Conservation (phyloP, 2,888 invertebrate genomes). For the Schizaphis graminum region DNA sequence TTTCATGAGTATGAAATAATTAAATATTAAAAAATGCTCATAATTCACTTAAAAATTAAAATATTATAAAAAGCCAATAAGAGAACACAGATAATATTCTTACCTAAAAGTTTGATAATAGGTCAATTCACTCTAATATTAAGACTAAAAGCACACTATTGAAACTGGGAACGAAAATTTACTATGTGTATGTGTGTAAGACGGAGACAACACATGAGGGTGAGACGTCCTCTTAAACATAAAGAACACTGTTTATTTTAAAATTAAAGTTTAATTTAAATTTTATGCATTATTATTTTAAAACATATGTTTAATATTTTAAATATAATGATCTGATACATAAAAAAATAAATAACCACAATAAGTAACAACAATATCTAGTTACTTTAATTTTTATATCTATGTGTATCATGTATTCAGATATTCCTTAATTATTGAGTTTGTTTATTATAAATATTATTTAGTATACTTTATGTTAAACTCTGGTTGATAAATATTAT, state of each 20-base stretch:
- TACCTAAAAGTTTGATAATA: too few species aligned
- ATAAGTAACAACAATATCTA: background rate
- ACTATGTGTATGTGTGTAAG: too few species aligned
- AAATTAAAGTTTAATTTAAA: background rate
- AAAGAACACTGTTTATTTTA: background rate
- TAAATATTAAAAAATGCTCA: too few species aligned
- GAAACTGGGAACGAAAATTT: too few species aligned
- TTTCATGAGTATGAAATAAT: too few species aligned
- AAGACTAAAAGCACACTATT: too few species aligned
- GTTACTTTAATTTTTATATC: background rate
- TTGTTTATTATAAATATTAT: background rate
- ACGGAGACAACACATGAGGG: too few species aligned
- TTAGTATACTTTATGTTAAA: background rate
- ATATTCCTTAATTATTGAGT: background rate
- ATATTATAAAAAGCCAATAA: too few species aligned
- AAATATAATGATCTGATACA: background rate
- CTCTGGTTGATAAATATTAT: slow-evolving; percentile 35
- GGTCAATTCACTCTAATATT: too few species aligned
- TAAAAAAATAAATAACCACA: background rate
- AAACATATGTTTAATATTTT: background rate
- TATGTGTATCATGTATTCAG: background rate
- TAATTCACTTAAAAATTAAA: too few species aligned
- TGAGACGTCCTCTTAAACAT: background rate
- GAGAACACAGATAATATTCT: too few species aligned
- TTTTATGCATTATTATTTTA: background rate